phyloP scores from a whole-genome alignment of 1,140 invertebrate genomes.

The Heliconius himera region DNA sequence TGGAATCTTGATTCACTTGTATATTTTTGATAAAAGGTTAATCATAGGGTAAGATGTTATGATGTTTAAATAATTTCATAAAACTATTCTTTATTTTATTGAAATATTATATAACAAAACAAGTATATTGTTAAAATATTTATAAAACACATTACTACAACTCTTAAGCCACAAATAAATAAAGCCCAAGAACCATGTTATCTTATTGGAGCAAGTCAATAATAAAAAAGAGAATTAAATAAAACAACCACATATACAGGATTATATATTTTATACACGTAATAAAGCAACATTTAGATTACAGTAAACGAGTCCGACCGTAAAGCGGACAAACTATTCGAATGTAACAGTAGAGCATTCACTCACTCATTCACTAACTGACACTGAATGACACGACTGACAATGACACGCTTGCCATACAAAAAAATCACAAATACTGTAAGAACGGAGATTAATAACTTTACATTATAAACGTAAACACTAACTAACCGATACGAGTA shows the following conservation, averaged over 20 bases:
- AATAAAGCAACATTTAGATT: slow-evolving; percentile 83
- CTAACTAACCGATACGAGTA: slow-evolving; percentile 73
- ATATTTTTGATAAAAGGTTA: no score
- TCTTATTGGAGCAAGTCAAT: no score
- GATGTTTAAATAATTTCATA: no score
- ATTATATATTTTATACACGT: slow-evolving; percentile 82
- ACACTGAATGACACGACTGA: slow-evolving; percentile 3
- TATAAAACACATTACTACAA: no score
- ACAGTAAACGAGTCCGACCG: slow-evolving; percentile 73
- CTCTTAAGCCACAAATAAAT: no score
- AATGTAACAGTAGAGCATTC: slow-evolving; percentile 79
- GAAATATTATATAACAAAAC: no score
- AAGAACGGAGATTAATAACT: slow-evolving; percentile 77
- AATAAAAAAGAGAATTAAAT: slow-evolving; percentile 53
- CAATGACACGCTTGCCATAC: slow-evolving; percentile 38
- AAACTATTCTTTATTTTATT: no score
- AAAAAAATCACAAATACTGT: slow-evolving; percentile 75
- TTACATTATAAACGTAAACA: slow-evolving; percentile 75
- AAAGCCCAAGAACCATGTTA: no score
- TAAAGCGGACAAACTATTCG: slow-evolving; percentile 72
- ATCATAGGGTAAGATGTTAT: no score
- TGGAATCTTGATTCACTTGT: no score
- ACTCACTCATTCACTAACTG: slow-evolving; percentile 40
- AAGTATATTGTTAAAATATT: no score
- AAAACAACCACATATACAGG: slow-evolving; percentile 68